Percentiles rank a stretch among this genome's conserved stretches.
These are phyloP conservation scores for Anthopleura sola DNA, from an alignment of 64 coral and sea anemone genomes.

Conservation along the genomic window DNA sequence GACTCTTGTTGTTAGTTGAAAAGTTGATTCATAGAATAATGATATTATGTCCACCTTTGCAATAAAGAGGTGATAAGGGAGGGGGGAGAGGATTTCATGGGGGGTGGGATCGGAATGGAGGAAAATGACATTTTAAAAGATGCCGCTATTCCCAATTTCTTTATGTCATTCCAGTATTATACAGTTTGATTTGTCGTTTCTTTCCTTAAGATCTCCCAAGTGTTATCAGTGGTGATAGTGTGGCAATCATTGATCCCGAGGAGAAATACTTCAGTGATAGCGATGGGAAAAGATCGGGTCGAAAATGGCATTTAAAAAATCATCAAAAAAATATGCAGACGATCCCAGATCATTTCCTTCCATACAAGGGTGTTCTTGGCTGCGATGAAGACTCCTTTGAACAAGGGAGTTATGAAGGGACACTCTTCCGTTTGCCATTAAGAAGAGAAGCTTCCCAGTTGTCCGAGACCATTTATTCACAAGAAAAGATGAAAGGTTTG, in stretches of 20 bases:
- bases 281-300: slow-evolving; percentile 39
- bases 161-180: too few relatives aligned
- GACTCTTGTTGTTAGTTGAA: too few relatives aligned
- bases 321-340: not conserved
- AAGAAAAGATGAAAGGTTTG: slow-evolving; percentile 62
- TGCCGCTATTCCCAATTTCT: too few relatives aligned
- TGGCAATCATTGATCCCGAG: slow-evolving; percentile 73
- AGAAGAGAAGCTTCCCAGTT: slow-evolving; percentile 53
- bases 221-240: slow-evolving; percentile 41
- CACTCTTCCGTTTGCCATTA: slow-evolving; percentile 90
- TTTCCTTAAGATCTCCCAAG: slow-evolving; percentile 69
- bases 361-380: slow-evolving; percentile 68
- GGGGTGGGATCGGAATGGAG: too few relatives aligned
- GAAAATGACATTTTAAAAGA: too few relatives aligned
- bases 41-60: too few relatives aligned
- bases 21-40: too few relatives aligned
- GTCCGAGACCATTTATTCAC: slow-evolving; percentile 74
- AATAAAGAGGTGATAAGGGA: too few relatives aligned
- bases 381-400: slow-evolving; percentile 46
- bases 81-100: too few relatives aligned
- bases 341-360: slow-evolving; percentile 54
- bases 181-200: too few relatives aligned
- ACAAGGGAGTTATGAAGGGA: slow-evolving; percentile 59
- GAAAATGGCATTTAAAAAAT: not conserved
- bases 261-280: slow-evolving; percentile 63